Percentiles rank a stretch among this genome's conserved stretches.
phyloP scores from a whole-genome alignment of 1,140 invertebrate genomes.

The Drosophila lowei region DNA sequence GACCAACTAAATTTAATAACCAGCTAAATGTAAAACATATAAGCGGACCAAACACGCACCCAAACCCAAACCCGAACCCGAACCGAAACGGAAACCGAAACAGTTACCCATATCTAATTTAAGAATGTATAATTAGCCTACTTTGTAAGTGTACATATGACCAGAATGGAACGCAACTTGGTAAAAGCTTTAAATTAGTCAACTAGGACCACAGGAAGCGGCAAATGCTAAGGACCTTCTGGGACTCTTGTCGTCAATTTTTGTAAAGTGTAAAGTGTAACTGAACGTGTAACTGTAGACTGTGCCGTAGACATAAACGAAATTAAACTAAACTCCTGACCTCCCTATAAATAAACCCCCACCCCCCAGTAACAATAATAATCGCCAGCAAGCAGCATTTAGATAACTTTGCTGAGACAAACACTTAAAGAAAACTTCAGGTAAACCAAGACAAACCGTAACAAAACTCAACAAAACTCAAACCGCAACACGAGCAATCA shows the following conservation, averaged over 20 bases:
- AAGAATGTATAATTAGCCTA: constrained; percentile 28
- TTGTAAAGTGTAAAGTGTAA: constrained; percentile 43
- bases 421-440: constrained; percentile 1
- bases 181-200: constrained; percentile 73
- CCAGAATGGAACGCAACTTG: constrained; percentile 68
- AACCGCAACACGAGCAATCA: constrained; percentile 29
- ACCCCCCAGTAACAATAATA: no score
- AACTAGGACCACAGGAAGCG: constrained; percentile 37
- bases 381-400: constrained; percentile 30
- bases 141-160: constrained; percentile 71
- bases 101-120: constrained; percentile 6
- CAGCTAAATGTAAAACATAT: constrained; percentile 33
- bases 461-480: not conserved
- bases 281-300: constrained; percentile 74
- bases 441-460: not conserved
- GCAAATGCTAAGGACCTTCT: constrained; percentile 13
- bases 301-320: constrained; percentile 57
- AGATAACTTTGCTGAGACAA: constrained; percentile 24
- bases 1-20: constrained; percentile 32
- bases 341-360: constrained; percentile 17
- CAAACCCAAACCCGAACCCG: not conserved
- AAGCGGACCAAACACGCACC: constrained; percentile 42
- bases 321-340: constrained; percentile 18
- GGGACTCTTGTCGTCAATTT: constrained; percentile 50
- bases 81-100: constrained; percentile 21